Evolutionary conservation across 2,797 vertebrate species (phyloP).

Genomic region (Babyrousa celebensis): DNA sequence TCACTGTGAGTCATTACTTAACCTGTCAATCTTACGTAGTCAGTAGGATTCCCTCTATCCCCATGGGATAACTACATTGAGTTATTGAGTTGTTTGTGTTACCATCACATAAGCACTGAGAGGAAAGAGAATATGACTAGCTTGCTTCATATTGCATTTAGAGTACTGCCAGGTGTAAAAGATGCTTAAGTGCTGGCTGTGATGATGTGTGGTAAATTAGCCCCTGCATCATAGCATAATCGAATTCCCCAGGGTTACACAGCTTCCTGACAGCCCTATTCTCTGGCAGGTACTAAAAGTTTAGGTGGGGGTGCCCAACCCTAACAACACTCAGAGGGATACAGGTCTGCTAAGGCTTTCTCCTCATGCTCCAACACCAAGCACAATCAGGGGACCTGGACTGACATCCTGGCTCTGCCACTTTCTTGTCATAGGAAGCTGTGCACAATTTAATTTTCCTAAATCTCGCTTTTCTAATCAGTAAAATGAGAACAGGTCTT

Average conservation of each 20-base stretch:
- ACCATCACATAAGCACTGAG: conserved; percentile 37
- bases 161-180: conserved; percentile 10
- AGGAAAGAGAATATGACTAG: conserved; percentile 43
- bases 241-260: not conserved
- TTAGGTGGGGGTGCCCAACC: not conserved
- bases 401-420: not conserved
- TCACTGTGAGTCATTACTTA: conserved; percentile 76
- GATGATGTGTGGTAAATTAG: not conserved
- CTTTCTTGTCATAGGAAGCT: not conserved
- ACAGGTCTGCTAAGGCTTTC: not conserved
- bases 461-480: conserved; percentile 24
- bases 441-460: conserved; percentile 26
- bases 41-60: not conserved
- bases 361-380: not conserved
- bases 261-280: not conserved
- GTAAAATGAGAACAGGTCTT: not conserved
- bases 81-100: conserved; percentile 56
- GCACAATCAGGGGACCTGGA: not conserved
- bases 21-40: conserved; percentile 73
- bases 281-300: not conserved
- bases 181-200: not conserved
- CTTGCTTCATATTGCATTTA: conserved; percentile 21
- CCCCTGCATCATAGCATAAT: not conserved
- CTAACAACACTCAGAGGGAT: not conserved
- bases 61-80: conserved; percentile 62